Evolutionary conservation across 2,888 invertebrate genomes (phyloP).

Genomic region (Tridacna gigas): DNA sequence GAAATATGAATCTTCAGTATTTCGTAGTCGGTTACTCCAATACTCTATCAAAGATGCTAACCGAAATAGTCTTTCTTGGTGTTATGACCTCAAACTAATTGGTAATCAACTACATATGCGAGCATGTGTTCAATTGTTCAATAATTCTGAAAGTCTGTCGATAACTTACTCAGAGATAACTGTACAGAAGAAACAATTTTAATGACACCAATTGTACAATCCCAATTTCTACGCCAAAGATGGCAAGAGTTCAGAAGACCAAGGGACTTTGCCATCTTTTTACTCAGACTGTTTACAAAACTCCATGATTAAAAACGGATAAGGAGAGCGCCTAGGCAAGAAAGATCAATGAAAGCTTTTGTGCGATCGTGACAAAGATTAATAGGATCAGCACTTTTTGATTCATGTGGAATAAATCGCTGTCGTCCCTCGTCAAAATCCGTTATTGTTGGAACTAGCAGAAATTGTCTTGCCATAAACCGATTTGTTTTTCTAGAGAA

Average conservation of each 20-base stretch:
- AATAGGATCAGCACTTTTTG: conserved; percentile 34
- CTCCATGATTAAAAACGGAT: conserved; percentile 56
- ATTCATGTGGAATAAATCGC: conserved; percentile 5
- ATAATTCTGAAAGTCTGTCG: too few relatives aligned
- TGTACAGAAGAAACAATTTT: background rate
- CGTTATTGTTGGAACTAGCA: background rate
- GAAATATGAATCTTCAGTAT: too few relatives aligned
- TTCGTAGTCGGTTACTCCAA: too few relatives aligned
- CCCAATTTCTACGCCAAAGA: background rate
- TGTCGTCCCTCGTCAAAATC: conserved; percentile 5
- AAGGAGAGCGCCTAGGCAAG: conserved; percentile 28
- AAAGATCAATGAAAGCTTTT: conserved; percentile 51
- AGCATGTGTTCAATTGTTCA: too few relatives aligned
- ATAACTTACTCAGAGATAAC: too few relatives aligned
- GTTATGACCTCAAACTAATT: too few relatives aligned
- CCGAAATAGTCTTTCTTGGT: too few relatives aligned
- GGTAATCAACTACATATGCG: too few relatives aligned
- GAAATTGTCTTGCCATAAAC: background rate
- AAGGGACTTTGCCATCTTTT: background rate
- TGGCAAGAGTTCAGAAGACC: background rate
- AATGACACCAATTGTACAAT: background rate
- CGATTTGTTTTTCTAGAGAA: background rate
- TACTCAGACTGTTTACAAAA: conserved; percentile 28
- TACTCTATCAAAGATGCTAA: too few relatives aligned
- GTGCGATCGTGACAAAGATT: conserved; percentile 55